Conservation (phyloP, 2,797 vertebrate species). For the Peromyscus melanophrys region DNA sequence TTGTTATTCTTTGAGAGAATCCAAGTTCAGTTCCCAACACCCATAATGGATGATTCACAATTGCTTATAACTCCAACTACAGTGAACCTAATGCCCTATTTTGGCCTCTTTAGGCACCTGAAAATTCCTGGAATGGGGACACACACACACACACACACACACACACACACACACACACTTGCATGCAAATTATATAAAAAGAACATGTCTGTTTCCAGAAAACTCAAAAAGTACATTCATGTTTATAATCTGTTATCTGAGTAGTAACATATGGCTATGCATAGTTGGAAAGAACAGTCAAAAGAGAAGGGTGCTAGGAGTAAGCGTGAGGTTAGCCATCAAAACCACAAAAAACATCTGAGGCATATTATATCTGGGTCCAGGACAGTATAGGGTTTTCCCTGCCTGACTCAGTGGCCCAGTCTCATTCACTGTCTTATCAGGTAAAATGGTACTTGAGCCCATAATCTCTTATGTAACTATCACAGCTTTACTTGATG, state of each 20-base stretch:
- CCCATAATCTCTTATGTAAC: not conserved
- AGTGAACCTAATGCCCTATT: not conserved
- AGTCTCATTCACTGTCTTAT: not conserved
- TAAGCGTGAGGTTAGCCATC: not conserved
- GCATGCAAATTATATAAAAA: not conserved
- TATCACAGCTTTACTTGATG: not conserved
- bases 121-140: not conserved
- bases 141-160: not conserved
- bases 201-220: not conserved
- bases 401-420: not conserved
- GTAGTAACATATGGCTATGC: not conserved
- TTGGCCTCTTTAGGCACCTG: not conserved
- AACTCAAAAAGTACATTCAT: not conserved
- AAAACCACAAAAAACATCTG: not conserved
- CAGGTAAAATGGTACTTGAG: not conserved
- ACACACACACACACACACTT: not conserved
- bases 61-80: not conserved
- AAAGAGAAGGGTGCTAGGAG: not conserved
- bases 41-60: not conserved
- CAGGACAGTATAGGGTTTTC: not conserved
- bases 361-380: fast-evolving
- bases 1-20: not conserved
- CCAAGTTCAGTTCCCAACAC: not conserved
- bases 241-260: not conserved
- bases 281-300: not conserved